These are phyloP conservation scores for Temnothorax unifasciatus DNA, from an alignment of 2,888 invertebrate genomes.

Conservation along the genomic window DNA sequence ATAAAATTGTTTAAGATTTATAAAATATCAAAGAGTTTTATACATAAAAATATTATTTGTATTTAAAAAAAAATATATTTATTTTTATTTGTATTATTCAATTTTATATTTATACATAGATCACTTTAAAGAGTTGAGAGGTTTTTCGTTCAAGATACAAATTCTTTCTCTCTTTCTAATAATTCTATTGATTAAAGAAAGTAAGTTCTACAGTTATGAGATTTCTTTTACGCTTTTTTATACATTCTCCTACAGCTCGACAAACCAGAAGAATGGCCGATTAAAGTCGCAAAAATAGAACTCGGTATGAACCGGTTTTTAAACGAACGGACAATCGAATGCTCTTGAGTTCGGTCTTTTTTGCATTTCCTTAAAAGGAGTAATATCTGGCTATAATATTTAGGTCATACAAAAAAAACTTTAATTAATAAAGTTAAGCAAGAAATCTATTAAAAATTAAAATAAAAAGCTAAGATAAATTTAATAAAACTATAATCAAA, in stretches of 20 bases:
- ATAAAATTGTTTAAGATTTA: neutral
- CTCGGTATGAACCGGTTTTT: conserved; percentile 63
- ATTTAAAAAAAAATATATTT: neutral
- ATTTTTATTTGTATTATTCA: neutral
- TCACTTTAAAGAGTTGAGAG: neutral
- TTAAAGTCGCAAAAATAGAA: conserved; percentile 56
- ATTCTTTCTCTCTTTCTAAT: neutral
- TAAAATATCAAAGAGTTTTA: neutral
- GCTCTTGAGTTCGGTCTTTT: conserved; percentile 21
- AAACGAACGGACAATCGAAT: conserved; percentile 20
- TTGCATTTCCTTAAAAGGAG: neutral
- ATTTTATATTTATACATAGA: neutral
- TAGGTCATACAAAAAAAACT: neutral
- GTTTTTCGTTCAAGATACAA: neutral
- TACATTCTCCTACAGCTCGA: neutral
- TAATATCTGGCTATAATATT: neutral
- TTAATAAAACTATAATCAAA: neutral
- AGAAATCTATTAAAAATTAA: neutral
- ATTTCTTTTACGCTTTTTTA: neutral
- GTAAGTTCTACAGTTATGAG: neutral
- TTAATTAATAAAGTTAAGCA: neutral
- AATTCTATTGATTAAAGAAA: neutral
- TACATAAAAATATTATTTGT: neutral
- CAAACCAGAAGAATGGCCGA: conserved; percentile 33
- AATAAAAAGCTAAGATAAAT: neutral